Evolutionary conservation across 2,113 vertebrate species (phyloP).

Genomic region (Sceloporus undulatus): DNA sequence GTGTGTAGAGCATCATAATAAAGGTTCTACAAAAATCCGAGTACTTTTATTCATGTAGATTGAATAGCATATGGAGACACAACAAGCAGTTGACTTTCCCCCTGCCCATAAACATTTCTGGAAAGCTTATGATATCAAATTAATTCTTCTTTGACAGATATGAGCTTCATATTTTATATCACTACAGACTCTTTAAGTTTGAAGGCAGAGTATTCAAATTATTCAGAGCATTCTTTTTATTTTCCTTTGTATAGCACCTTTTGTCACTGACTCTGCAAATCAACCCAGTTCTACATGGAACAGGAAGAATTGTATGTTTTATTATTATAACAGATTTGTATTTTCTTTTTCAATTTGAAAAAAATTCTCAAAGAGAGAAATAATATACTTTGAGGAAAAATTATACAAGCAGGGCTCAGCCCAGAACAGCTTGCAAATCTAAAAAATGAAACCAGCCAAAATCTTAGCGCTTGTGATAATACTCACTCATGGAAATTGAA

Average conservation of each 20-base stretch:
- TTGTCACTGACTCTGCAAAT: too few relatives aligned
- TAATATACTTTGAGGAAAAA: background rate
- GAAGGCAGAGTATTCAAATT: too few relatives aligned
- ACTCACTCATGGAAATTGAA: background rate
- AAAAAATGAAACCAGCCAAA: background rate
- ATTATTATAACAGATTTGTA: background rate
- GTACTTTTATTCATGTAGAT: background rate
- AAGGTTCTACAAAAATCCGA: background rate
- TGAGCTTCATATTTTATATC: background rate
- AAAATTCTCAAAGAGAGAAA: background rate
- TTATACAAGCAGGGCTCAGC: background rate
- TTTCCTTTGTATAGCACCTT: too few relatives aligned
- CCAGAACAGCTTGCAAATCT: background rate
- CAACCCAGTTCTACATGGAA: too few relatives aligned
- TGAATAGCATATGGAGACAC: background rate
- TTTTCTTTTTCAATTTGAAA: background rate
- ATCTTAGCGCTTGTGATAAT: background rate
- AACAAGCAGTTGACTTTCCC: background rate
- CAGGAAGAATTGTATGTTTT: background rate
- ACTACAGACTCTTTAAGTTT: background rate
- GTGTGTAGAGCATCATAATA: background rate
- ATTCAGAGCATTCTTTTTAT: too few relatives aligned
- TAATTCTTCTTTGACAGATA: background rate
- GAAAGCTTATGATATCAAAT: background rate
- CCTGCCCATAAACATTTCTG: rapidly evolving